A percentile compares a stretch with the other conserved stretches of the same genome.
Conservation (phyloP, 2,113 vertebrate species). For the Sakesphorus luctuosus region DNA sequence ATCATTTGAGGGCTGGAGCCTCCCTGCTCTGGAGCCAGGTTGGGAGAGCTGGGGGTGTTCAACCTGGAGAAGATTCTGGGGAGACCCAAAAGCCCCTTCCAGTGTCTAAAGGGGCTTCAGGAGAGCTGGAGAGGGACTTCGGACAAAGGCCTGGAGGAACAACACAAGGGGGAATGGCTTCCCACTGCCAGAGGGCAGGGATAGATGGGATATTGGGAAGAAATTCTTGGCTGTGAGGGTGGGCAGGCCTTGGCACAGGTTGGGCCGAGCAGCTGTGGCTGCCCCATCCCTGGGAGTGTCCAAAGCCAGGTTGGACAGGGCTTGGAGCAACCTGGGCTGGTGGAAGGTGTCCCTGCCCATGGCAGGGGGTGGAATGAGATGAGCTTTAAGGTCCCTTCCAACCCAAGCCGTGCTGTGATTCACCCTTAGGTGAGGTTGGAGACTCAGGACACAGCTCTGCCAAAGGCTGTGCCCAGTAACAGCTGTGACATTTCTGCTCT, state of each 20-base stretch:
- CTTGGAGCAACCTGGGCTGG: not conserved
- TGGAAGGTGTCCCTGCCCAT: not conserved
- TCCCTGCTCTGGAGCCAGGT: not conserved
- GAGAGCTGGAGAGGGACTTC: not conserved
- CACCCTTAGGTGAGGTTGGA: not conserved
- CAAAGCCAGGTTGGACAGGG: rapidly evolving
- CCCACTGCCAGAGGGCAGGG: not conserved
- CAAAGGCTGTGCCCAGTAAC: not conserved
- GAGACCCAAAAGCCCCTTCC: not conserved
- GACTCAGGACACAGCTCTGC: rapidly evolving
- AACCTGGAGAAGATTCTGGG: not conserved
- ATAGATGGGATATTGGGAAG: not conserved
- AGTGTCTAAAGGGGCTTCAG: not conserved
- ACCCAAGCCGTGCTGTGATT: not conserved
- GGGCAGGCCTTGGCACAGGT: not conserved
- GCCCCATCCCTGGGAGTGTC: not conserved
- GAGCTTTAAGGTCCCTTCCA: not conserved
- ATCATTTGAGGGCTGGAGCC: not conserved
- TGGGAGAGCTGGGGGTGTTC: not conserved
- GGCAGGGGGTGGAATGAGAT: not conserved
- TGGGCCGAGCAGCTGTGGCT: not conserved
- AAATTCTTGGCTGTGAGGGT: not conserved
- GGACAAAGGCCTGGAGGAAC: too few relatives aligned
- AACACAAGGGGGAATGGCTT: not conserved
- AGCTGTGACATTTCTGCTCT: not conserved